Evolutionary conservation across 1,140 invertebrate species (phyloP).

Genomic region (Drosophila pandora): DNA sequence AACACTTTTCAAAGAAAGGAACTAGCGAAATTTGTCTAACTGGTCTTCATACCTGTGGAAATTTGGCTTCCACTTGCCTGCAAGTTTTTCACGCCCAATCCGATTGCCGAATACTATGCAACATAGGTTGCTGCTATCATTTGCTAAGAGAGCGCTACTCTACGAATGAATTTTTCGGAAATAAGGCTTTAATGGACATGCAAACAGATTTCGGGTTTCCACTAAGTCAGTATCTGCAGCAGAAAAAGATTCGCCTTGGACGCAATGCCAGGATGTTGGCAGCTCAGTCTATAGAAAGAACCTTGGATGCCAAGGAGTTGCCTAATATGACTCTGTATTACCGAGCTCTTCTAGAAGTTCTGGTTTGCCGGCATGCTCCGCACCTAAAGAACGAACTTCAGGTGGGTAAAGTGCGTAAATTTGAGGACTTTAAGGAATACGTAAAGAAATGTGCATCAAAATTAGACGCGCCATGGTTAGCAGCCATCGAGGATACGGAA

Average conservation of each 20-base stretch:
- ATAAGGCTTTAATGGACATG: slow-evolving; percentile 57
- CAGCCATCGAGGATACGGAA: slow-evolving; percentile 65
- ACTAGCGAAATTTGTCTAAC: slow-evolving; percentile 85
- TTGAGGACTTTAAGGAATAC: slow-evolving; percentile 87
- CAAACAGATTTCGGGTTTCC: slow-evolving; percentile 86
- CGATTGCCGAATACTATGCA: slow-evolving; percentile 87
- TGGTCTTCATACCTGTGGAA: slow-evolving; percentile 96
- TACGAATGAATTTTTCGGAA: slow-evolving; percentile 66
- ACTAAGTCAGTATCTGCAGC: slow-evolving; percentile 87
- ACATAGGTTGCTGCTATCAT: slow-evolving; percentile 96
- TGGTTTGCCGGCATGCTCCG: slow-evolving; percentile 83
- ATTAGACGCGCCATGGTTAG: slow-evolving; percentile 54
- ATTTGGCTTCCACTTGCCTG: slow-evolving; percentile 90
- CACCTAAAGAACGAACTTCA: slow-evolving; percentile 65
- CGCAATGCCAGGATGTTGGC: slow-evolving; percentile 93
- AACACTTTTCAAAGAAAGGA: slow-evolving; percentile 82
- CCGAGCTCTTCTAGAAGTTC: slow-evolving; percentile 89
- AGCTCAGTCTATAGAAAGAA: slow-evolving; percentile 90
- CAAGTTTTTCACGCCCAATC: slow-evolving; percentile 88
- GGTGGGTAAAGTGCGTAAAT: slow-evolving; percentile 84
- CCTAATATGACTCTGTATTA: slow-evolving; percentile 88
- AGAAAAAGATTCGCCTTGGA: slow-evolving; percentile 86
- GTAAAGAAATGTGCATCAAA: slow-evolving; percentile 85
- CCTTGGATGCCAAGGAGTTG: slow-evolving; percentile 85
- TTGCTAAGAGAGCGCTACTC: slow-evolving; percentile 88